These are phyloP conservation scores for Acrobeloides nanus DNA, from an alignment of 2,888 invertebrate genomes.

Conservation along the genomic window DNA sequence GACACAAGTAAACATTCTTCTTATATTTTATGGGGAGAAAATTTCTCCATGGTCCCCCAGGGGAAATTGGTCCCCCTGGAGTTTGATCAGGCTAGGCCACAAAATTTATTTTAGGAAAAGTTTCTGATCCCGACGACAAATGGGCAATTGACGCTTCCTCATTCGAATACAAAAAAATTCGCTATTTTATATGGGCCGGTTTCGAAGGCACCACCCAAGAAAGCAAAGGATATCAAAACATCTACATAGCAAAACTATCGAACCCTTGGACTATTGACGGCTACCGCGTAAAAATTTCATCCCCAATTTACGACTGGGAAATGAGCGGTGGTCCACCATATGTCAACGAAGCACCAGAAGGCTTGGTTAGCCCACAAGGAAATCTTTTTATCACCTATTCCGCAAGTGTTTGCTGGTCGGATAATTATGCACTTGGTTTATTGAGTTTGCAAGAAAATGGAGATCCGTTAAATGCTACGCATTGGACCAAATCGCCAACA, in stretches of 20 bases:
- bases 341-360: too few species aligned
- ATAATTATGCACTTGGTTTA: not conserved
- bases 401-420: constrained; percentile 3
- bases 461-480: not conserved
- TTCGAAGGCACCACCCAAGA: not conserved
- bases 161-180: too few species aligned
- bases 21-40: too few species aligned
- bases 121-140: too few species aligned
- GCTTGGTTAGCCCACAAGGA: not conserved
- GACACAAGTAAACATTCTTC: too few species aligned
- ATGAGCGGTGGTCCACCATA: not conserved
- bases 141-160: too few species aligned
- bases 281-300: not conserved
- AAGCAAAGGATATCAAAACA: not conserved
- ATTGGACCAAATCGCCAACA: not conserved
- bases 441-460: not conserved
- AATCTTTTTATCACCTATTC: constrained; percentile 4
- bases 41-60: too few species aligned
- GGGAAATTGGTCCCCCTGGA: too few species aligned
- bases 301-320: not conserved
- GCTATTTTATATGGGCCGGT: not conserved
- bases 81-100: too few species aligned
- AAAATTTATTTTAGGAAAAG: too few species aligned
- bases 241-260: not conserved
- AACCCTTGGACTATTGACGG: constrained; percentile 6